Evolutionary conservation across 2,888 invertebrate genomes (phyloP).

Genomic region (Mythimna pallens): DNA sequence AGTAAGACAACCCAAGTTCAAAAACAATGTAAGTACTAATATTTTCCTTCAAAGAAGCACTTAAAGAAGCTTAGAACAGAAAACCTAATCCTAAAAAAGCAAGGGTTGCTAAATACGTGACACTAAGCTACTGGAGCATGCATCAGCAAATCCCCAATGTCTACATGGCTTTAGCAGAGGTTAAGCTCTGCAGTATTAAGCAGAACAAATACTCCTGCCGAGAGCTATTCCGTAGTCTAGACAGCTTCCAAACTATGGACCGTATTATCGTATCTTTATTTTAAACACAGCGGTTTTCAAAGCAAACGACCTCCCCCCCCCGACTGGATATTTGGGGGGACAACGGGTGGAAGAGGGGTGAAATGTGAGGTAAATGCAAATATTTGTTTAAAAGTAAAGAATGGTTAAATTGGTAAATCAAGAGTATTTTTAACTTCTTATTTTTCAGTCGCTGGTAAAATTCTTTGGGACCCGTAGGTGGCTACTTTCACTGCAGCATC

Average conservation of each 20-base stretch:
- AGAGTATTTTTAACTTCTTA: not conserved
- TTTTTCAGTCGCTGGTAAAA: too few species aligned
- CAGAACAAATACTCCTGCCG: constrained; percentile 54
- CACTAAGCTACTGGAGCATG: constrained; percentile 42
- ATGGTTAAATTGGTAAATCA: not conserved
- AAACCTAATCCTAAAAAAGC: constrained; percentile 26
- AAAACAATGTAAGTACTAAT: not conserved
- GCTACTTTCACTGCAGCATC: too few species aligned
- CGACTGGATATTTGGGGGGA: constrained; percentile 30
- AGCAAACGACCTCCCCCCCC: constrained; percentile 48
- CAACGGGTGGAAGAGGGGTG: not conserved
- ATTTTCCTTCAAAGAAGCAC: constrained; percentile 8
- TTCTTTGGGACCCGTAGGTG: too few species aligned
- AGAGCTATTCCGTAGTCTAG: constrained; percentile 65
- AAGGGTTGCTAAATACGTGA: constrained; percentile 44
- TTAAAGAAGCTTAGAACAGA: constrained; percentile 5
- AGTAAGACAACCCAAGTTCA: not conserved
- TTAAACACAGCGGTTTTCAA: constrained; percentile 55
- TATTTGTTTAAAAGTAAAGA: constrained; percentile 19
- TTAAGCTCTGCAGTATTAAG: constrained; percentile 56
- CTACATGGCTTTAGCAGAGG: constrained; percentile 30
- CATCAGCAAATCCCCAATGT: constrained; percentile 44
- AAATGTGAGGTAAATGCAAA: constrained; percentile 25
- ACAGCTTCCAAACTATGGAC: constrained; percentile 65
- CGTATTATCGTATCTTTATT: constrained; percentile 55